These are phyloP conservation scores for Turnix velox DNA, from an alignment of 2,113 vertebrate genomes.

Conservation along the genomic window DNA sequence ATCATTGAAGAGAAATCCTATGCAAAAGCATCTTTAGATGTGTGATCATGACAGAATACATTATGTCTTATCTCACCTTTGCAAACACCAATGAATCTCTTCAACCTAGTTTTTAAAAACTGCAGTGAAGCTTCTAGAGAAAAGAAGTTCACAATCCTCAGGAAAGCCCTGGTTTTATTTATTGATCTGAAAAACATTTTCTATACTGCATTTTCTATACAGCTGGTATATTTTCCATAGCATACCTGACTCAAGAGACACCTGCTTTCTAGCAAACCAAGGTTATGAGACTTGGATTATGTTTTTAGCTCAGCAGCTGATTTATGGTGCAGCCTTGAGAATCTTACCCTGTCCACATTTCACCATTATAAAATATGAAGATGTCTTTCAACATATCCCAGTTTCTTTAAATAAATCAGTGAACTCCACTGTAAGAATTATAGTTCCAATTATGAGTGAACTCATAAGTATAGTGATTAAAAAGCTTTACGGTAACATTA, in stretches of 20 bases:
- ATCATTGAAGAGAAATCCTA: neutral
- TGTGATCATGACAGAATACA: neutral
- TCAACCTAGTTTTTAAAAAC: neutral
- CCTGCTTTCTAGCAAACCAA: neutral
- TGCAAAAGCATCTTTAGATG: neutral
- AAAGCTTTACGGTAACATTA: neutral
- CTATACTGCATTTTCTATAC: neutral
- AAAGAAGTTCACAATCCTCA: neutral
- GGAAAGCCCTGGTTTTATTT: neutral
- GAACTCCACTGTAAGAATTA: neutral
- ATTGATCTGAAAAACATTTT: neutral
- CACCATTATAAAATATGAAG: neutral
- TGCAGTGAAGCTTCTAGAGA: neutral
- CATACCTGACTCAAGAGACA: constrained; percentile 8
- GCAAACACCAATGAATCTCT: neutral
- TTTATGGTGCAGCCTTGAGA: neutral
- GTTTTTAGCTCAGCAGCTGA: neutral
- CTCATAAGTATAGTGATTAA: neutral
- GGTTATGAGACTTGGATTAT: neutral
- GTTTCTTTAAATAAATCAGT: neutral
- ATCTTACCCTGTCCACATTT: neutral
- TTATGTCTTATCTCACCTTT: neutral
- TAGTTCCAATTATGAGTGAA: neutral
- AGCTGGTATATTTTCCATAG: neutral
- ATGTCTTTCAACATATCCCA: neutral